Evolutionary conservation across 2,113 vertebrate genomes (phyloP).

Genomic region (Acanthisitta chloris): DNA sequence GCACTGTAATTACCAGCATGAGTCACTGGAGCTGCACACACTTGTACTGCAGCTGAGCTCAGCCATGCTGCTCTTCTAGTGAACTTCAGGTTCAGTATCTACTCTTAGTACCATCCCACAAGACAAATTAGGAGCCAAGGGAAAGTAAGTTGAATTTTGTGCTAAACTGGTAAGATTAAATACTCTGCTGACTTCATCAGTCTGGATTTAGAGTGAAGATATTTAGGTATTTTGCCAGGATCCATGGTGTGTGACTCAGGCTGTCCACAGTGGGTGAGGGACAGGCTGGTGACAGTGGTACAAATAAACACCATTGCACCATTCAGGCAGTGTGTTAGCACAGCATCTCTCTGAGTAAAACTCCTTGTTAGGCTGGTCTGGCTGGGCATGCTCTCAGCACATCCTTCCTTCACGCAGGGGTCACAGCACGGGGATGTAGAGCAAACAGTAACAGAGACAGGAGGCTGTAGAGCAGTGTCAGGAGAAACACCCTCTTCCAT

Average conservation of each 20-base stretch:
- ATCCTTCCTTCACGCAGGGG: neutral
- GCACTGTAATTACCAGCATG: neutral
- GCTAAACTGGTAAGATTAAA: neutral
- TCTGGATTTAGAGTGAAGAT: neutral
- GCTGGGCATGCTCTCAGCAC: neutral
- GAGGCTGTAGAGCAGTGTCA: neutral
- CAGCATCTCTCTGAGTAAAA: neutral
- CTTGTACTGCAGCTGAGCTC: neutral
- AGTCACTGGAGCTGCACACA: neutral
- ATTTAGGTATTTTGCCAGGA: neutral
- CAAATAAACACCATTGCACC: fast-evolving
- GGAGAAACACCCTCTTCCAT: neutral
- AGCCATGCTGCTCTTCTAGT: neutral
- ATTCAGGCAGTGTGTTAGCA: neutral
- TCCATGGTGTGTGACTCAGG: neutral
- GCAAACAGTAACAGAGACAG: neutral
- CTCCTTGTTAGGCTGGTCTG: neutral
- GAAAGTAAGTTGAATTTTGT: neutral
- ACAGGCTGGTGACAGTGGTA: neutral
- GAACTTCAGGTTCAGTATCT: neutral
- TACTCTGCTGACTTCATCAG: neutral
- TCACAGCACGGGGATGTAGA: neutral
- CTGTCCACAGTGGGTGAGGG: neutral
- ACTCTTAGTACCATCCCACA: neutral
- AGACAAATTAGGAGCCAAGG: neutral